Evolutionary conservation across 2,888 invertebrate genomes (phyloP).

Genomic region (Stictocephala bisonia): DNA sequence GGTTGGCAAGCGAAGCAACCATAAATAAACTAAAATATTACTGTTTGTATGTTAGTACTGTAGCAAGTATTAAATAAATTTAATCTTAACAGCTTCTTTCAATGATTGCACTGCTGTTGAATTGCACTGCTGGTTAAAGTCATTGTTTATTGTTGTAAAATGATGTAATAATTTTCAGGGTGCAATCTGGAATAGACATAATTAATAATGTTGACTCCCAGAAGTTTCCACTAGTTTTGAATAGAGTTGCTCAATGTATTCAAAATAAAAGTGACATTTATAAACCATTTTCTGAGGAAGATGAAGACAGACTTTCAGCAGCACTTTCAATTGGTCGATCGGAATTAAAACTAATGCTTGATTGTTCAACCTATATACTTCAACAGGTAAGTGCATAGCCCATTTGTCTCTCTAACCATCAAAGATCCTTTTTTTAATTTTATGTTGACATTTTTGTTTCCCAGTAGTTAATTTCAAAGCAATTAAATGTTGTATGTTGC

Average conservation of each 20-base stretch:
- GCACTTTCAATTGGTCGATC: conserved; percentile 36
- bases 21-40: no score
- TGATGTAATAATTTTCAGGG: conserved; percentile 31
- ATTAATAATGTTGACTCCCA: conserved; percentile 50
- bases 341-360: conserved; percentile 50
- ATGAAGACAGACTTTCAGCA: conserved; percentile 51
- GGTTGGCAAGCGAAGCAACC: no score
- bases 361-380: conserved; percentile 51
- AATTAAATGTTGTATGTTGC: background rate
- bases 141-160: no score
- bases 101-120: no score
- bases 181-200: conserved; percentile 45
- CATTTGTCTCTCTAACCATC: background rate
- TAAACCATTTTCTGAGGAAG: conserved; percentile 52
- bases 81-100: no score
- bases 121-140: no score
- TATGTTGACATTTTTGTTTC: background rate
- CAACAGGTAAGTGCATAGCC: conserved; percentile 47
- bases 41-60: no score
- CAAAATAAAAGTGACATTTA: conserved; percentile 47
- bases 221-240: conserved; percentile 50
- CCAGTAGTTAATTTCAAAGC: background rate
- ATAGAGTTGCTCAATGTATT: conserved; percentile 50
- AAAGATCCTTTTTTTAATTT: background rate
- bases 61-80: no score